These are phyloP conservation scores for Spatulosminthurus flaviceps DNA, from an alignment of 2,888 invertebrate species.

Conservation along the genomic window DNA sequence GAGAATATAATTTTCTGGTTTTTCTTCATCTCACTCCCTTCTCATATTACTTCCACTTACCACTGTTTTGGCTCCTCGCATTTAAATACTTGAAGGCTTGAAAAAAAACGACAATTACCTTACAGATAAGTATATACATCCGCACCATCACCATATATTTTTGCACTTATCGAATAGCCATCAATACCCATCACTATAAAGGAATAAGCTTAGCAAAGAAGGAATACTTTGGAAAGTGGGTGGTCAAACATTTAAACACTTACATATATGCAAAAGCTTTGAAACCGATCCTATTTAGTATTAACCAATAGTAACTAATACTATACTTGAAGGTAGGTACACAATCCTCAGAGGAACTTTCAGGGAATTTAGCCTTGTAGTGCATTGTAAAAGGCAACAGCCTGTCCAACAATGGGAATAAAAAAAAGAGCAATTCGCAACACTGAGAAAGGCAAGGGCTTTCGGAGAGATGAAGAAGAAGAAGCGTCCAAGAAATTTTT, in stretches of 20 bases:
- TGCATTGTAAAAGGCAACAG: conserved; percentile 11
- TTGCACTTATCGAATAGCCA: background rate
- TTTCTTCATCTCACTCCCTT: conserved; percentile 3
- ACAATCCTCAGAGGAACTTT: background rate
- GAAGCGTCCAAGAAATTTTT: too few relatives aligned
- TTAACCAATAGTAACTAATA: background rate
- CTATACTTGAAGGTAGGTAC: too few relatives aligned
- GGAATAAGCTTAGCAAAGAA: background rate
- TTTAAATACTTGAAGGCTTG: background rate
- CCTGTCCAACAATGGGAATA: conserved; percentile 6
- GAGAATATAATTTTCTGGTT: conserved; percentile 18
- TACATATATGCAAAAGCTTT: background rate
- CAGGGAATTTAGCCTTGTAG: background rate
- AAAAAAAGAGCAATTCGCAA: conserved; percentile 13
- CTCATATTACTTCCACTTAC: conserved; percentile 9
- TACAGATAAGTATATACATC: too few relatives aligned
- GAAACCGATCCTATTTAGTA: conserved; percentile 3
- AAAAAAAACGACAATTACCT: too few relatives aligned
- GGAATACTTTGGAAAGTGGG: conserved; percentile 11
- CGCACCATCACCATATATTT: too few relatives aligned
- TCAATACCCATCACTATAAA: background rate
- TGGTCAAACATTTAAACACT: background rate
- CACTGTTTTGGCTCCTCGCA: conserved; percentile 4
- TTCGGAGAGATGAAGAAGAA: background rate
- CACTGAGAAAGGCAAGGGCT: conserved; percentile 16